phyloP scores from a whole-genome alignment of 1,140 invertebrate species.

The Penaeus japonicus region DNA sequence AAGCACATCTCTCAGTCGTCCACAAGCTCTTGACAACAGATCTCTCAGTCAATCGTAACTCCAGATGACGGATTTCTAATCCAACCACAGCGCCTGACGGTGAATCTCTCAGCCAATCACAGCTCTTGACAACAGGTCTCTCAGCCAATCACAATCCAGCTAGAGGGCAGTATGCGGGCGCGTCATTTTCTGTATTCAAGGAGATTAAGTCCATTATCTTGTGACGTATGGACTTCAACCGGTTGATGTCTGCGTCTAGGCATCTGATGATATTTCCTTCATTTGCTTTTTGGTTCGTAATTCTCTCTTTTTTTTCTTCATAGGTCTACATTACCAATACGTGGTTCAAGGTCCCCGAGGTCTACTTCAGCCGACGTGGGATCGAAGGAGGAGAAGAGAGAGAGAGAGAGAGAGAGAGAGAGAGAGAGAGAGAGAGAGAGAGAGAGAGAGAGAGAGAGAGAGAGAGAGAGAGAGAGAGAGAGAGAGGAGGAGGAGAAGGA shows the following conservation, averaged over 20 bases:
- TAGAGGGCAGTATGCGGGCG: conserved; percentile 32
- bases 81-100: conserved; percentile 19
- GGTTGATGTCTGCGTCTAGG: conserved; percentile 6
- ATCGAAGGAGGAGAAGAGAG: too few species aligned
- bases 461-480: too few species aligned
- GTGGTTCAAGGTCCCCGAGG: too few species aligned
- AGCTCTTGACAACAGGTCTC: not conserved
- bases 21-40: too few species aligned
- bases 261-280: conserved; percentile 1
- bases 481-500: too few species aligned
- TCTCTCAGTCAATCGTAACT: conserved; percentile 33
- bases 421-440: too few species aligned
- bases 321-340: too few species aligned
- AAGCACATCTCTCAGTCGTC: too few species aligned
- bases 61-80: not conserved
- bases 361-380: too few species aligned
- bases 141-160: conserved; percentile 29
- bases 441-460: too few species aligned
- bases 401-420: too few species aligned
- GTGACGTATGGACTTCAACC: conserved; percentile 17
- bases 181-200: conserved; percentile 46
- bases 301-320: too few species aligned
- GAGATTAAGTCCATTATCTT: conserved; percentile 34
- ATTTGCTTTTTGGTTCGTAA: not conserved
- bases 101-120: conserved; percentile 18